Evolutionary conservation across 2,888 invertebrate genomes (phyloP), one percentile per base, ranked within the genome.

Genomic region (Eristalis tenax): DNA sequence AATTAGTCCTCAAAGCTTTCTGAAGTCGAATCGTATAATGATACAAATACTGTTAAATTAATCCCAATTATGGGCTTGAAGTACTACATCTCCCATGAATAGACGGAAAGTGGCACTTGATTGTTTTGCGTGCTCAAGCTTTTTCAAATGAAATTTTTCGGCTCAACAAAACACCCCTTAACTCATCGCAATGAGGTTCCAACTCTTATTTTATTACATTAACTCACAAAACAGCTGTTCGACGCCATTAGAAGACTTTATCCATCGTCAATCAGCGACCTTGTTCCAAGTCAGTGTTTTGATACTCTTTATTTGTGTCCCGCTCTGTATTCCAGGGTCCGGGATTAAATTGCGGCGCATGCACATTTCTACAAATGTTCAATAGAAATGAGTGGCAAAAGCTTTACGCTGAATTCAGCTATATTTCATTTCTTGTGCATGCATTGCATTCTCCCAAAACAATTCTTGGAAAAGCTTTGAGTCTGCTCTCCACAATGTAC

Each of bases 241-340:
- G 83, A 70, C 79, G 83, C 83, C 78, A 86, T 86, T 83, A 78
- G 70, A 63, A 43, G 73, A 38, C 59, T 61, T 74, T 70, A 70
- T 74, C 78, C 69, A 74, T 83, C 83, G 73, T 70, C 83, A 74
- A 76, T 85, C 35, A 68, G 65, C 85, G 85, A 85, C 85, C 85
- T 82, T 85, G 85, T 85, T 85, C 83, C 74, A 83, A 65, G 74
- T 74, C 40, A 74, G 63, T 77, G 77, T 81, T 75, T 76, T 75
- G 38, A 56, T 64, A 32, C 32, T 76, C 43, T 65, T 75, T 28
- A 57, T 70, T 65, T 74, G 57, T 77, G 74, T 61, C 82, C 74
- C 78, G 79, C 75, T 79, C 75, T 74, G 71, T 26, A 73, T 87
- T 87, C 87, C 83, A 87, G 87, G 75, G 38, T 83, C 87, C 79